Conservation (phyloP, 2,888 invertebrate species). For the Stramonita haemastoma region DNA sequence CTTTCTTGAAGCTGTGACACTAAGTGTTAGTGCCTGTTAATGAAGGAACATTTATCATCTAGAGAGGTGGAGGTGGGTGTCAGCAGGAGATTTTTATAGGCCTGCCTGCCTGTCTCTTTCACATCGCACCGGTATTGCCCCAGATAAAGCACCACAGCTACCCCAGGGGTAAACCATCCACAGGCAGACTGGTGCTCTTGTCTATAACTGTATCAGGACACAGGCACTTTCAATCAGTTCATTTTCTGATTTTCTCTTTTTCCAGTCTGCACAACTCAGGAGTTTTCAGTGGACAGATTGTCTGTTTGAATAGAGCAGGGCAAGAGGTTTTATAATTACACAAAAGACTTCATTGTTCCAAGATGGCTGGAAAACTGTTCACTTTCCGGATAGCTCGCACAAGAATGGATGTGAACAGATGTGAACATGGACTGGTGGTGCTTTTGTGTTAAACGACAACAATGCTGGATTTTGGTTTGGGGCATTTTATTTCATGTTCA, state of each 20-base stretch:
- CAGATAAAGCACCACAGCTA: too few species aligned
- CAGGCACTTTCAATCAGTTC: not conserved
- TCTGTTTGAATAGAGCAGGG: too few species aligned
- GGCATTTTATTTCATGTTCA: constrained; percentile 2
- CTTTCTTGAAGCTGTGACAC: too few species aligned
- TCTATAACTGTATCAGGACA: not conserved
- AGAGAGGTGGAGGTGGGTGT: too few species aligned
- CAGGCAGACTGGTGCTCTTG: not conserved
- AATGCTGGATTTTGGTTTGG: not conserved
- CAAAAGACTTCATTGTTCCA: not conserved
- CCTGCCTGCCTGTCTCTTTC: too few species aligned
- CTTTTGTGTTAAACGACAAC: not conserved
- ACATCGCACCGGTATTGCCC: too few species aligned
- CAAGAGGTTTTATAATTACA: too few species aligned
- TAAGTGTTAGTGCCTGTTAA: too few species aligned
- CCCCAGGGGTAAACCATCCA: too few species aligned
- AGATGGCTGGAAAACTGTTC: not conserved
- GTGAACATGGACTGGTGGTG: not conserved
- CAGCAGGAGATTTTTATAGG: too few species aligned
- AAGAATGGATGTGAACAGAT: constrained; percentile 25
- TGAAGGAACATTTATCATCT: too few species aligned
- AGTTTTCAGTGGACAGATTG: not conserved
- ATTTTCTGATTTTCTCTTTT: not conserved
- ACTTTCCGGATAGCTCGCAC: not conserved
- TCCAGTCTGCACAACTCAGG: not conserved